A percentile compares a stretch with the other conserved stretches of the same genome.
These are phyloP conservation scores for Acipenser oxyrinchus DNA, from an alignment of 2,797 vertebrate genomes.

Conservation along the genomic window DNA sequence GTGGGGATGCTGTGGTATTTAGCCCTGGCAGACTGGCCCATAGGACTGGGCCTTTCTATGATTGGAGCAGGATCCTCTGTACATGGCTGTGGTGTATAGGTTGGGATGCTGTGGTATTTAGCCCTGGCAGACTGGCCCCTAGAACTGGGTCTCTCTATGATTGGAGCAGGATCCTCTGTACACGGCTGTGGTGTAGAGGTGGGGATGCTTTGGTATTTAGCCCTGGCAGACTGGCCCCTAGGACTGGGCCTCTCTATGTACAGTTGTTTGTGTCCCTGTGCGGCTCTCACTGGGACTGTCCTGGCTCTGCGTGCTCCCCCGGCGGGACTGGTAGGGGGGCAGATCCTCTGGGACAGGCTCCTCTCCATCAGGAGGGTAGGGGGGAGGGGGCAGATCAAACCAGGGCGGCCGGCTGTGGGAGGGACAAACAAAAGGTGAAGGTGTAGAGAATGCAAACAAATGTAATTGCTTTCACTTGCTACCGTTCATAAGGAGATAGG, in stretches of 20 bases:
- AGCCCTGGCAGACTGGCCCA: not conserved
- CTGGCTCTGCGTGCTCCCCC: conserved; percentile 42
- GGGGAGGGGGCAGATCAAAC: conserved; percentile 93
- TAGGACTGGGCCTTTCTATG: not conserved
- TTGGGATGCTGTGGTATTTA: not conserved
- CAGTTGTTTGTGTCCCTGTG: not conserved
- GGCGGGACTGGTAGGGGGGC: conserved; percentile 70
- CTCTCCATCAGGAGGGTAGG: conserved; percentile 75
- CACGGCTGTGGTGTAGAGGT: too few species aligned
- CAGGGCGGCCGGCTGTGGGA: conserved; percentile 75
- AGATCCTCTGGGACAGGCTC: conserved; percentile 64
- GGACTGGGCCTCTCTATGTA: not conserved
- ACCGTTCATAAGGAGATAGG: not conserved
- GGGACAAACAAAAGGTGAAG: conserved; percentile 19
- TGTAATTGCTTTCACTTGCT: too few species aligned
- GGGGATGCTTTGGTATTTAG: too few species aligned
- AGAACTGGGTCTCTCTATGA: not conserved
- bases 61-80: not conserved
- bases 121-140: conserved; percentile 1
- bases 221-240: not conserved
- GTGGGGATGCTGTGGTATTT: not conserved
- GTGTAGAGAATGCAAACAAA: not conserved
- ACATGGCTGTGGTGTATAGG: conserved; percentile 1
- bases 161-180: too few species aligned
- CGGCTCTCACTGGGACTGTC: conserved; percentile 33